Evolutionary conservation across 2,797 vertebrate species (phyloP), one percentile per base, ranked within the genome.

Genomic region (Falco novaeseelandiae): DNA sequence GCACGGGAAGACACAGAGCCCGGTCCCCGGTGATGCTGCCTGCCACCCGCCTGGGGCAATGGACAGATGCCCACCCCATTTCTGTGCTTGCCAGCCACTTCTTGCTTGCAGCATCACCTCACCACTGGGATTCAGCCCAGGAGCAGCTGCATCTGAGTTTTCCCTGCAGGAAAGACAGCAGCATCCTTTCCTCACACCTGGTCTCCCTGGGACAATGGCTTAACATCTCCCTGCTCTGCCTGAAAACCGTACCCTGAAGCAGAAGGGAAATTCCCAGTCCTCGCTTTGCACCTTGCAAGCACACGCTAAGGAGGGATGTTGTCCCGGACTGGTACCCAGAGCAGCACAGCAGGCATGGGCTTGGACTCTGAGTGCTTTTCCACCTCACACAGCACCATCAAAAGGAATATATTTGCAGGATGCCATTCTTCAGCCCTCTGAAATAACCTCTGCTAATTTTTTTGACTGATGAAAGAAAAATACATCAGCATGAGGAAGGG

Each of bases 391-490:
- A 52, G 52, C 59, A 67, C 58, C 69, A 46, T 87, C 48, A 61
- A 88, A 95, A 96, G 73, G 95, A 79, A 97, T 96, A 91, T 91
- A 90, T 57, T 91, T 93, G 66, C 90, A 67, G 84, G 78, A 51
- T 92, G 87, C 82, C 36, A 11, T 90, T 92, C 86, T 87, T 79
- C 91, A 81, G 70, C 72, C 63, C 77, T 92, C 66, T 54, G 80
- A 80, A 97, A 90, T 87, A 78, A 57, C 80, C 94, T 36, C 17
- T 83, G 89, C 95, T 96, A 44, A 15, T 95, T 70, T 89, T 83
- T 95, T 67, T 48, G 40, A 21, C 67, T 12, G 88, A 96, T 93
- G 93, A 97, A 97, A 97, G 94, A 36, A 93, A 97, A 97, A 94
- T 16, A 86, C 70, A 38, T 54, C 8, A 6, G 54, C 7, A 7